These are phyloP conservation scores for Myodes glareolus DNA, from an alignment of 2,113 vertebrate genomes.

Conservation along the genomic window DNA sequence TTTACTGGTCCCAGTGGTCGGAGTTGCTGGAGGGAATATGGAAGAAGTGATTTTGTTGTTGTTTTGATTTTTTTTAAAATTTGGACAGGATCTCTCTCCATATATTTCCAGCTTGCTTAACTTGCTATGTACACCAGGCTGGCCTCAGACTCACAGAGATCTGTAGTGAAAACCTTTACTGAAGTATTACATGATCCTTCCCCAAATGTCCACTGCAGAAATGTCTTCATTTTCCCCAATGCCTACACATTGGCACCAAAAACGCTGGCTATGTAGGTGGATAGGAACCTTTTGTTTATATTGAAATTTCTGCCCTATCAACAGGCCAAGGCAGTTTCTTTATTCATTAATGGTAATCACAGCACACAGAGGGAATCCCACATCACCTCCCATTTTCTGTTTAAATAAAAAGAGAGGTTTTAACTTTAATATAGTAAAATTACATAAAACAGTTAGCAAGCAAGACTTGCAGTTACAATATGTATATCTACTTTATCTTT, in stretches of 20 bases:
- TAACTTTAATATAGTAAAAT: no score
- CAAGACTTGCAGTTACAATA: no score
- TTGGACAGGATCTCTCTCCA: neutral
- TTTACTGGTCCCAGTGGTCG: neutral
- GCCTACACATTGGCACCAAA: neutral
- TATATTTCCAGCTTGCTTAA: neutral
- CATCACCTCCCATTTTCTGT: no score
- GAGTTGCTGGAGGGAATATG: neutral
- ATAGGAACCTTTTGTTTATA: conserved; percentile 1
- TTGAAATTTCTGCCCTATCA: no score
- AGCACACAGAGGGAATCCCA: no score
- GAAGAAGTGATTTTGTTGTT: neutral
- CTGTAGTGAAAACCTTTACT: neutral
- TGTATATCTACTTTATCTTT: no score
- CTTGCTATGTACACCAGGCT: neutral
- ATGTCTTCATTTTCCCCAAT: neutral
- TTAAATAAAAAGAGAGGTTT: no score
- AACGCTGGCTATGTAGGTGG: neutral
- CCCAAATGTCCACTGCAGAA: neutral
- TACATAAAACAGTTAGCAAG: no score
- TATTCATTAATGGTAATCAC: no score
- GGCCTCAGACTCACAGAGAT: neutral
- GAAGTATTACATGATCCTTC: neutral
- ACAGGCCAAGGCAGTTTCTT: no score
- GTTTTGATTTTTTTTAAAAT: neutral